Percentiles rank a stretch among this genome's conserved stretches.
These are phyloP conservation scores for Benthosema pterotum DNA, from an alignment of 2,797 vertebrate genomes.

Conservation along the genomic window DNA sequence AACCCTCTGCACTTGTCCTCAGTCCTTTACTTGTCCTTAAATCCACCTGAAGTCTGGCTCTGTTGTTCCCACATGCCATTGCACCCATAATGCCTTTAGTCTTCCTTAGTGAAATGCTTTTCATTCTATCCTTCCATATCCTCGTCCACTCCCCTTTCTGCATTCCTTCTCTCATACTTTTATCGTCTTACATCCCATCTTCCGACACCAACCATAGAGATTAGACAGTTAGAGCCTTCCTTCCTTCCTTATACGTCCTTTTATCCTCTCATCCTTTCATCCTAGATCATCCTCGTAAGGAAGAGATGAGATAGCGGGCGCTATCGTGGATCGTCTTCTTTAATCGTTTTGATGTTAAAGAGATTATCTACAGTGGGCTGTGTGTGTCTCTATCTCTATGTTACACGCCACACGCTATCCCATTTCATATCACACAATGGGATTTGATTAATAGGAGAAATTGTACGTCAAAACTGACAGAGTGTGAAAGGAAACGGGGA, in stretches of 20 bases:
- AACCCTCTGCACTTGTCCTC: background rate
- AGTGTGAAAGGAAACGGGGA: background rate
- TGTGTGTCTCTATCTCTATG: constrained; percentile 43
- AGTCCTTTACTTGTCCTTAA: background rate
- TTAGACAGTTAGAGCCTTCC: constrained; percentile 9
- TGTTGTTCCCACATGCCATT: no score
- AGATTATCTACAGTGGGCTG: constrained; percentile 63
- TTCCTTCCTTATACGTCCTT: constrained; percentile 30
- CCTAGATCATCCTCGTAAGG: constrained; percentile 40
- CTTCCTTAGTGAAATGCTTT: background rate
- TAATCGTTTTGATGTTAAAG: constrained; percentile 70
- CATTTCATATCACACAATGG: constrained; percentile 47
- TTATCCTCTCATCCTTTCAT: constrained; percentile 47
- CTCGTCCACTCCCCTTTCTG: background rate
- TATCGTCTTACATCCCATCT: constrained; percentile 13
- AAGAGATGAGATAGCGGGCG: constrained; percentile 49
- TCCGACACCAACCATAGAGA: constrained; percentile 14
- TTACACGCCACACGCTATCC: constrained; percentile 50
- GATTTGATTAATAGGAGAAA: constrained; percentile 62
- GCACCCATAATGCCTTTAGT: no score
- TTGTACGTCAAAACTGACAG: constrained; percentile 30
- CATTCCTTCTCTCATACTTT: background rate
- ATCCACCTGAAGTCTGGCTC: background rate
- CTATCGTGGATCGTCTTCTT: constrained; percentile 54
- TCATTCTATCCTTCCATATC: background rate